These are phyloP conservation scores for Amphipyra berbera DNA, from an alignment of 2,888 invertebrate species.

Conservation along the genomic window DNA sequence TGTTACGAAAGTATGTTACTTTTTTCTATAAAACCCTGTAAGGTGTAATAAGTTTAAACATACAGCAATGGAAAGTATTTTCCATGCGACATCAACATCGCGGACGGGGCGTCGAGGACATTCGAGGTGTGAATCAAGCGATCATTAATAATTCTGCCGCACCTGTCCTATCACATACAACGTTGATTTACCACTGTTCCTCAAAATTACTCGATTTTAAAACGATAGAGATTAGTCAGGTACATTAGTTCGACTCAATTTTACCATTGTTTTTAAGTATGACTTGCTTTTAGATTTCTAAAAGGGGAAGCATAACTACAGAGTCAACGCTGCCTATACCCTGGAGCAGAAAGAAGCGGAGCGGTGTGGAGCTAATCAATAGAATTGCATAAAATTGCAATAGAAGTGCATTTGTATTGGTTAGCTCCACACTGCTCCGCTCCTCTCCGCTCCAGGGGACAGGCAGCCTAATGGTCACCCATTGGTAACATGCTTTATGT, in stretches of 20 bases:
- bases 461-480: too few relatives aligned
- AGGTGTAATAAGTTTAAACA: constrained; percentile 23
- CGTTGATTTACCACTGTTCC: constrained; percentile 61
- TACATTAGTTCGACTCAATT: not conserved
- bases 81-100: constrained; percentile 26
- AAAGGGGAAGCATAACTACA: too few relatives aligned
- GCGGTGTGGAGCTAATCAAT: too few relatives aligned
- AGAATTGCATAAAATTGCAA: too few relatives aligned
- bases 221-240: not conserved
- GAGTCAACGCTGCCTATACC: too few relatives aligned
- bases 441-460: too few relatives aligned
- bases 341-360: too few relatives aligned
- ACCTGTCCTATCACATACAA: constrained; percentile 73
- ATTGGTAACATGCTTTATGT: too few relatives aligned
- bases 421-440: too few relatives aligned
- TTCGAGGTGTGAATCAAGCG: constrained; percentile 66
- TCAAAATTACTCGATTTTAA: constrained; percentile 27
- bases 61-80: constrained; percentile 41
- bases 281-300: too few relatives aligned
- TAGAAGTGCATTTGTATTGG: too few relatives aligned
- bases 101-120: constrained; percentile 51
- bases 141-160: constrained; percentile 77
- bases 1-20: not conserved
- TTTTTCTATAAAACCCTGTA: constrained; percentile 4
- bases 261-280: too few relatives aligned